phyloP scores from a whole-genome alignment of 2,113 vertebrate species.

The Larimichthys polyactis region DNA sequence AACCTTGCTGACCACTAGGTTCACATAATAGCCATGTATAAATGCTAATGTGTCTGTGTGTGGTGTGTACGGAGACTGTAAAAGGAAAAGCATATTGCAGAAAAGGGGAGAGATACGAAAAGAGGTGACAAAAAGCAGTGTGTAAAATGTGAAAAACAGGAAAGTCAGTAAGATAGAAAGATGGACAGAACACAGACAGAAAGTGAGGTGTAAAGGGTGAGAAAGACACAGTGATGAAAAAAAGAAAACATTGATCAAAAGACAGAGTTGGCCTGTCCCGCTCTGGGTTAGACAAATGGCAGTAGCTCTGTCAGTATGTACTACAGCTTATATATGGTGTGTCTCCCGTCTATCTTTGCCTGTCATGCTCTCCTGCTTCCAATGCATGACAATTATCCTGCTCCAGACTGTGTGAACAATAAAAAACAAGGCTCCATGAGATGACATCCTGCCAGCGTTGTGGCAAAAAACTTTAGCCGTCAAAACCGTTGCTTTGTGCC shows the following conservation, averaged over 20 bases:
- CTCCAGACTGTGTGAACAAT: constrained; percentile 51
- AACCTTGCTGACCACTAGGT: constrained; percentile 4
- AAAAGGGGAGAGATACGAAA: neutral
- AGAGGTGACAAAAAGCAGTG: neutral
- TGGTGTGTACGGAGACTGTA: constrained; percentile 8
- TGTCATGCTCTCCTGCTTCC: constrained; percentile 73
- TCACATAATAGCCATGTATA: neutral
- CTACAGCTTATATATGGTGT: constrained; percentile 49
- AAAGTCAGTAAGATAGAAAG: constrained; percentile 14
- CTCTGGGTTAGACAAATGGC: constrained; percentile 63
- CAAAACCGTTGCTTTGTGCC: constrained; percentile 20
- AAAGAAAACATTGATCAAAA: constrained; percentile 50
- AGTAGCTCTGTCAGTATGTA: constrained; percentile 47
- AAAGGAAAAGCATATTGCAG: constrained; percentile 1
- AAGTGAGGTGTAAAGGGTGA: constrained; percentile 13
- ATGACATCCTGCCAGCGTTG: constrained; percentile 21
- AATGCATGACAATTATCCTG: constrained; percentile 77
- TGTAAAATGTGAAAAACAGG: neutral
- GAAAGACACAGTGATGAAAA: constrained; percentile 21
- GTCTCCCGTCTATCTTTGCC: constrained; percentile 53
- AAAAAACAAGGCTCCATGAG: constrained; percentile 48
- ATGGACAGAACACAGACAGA: constrained; percentile 16
- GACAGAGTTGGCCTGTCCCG: constrained; percentile 21
- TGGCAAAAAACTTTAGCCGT: constrained; percentile 39
- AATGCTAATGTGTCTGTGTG: neutral